phyloP scores from a whole-genome alignment of 2,113 vertebrate genomes.

The Pseudonaja textilis region DNA sequence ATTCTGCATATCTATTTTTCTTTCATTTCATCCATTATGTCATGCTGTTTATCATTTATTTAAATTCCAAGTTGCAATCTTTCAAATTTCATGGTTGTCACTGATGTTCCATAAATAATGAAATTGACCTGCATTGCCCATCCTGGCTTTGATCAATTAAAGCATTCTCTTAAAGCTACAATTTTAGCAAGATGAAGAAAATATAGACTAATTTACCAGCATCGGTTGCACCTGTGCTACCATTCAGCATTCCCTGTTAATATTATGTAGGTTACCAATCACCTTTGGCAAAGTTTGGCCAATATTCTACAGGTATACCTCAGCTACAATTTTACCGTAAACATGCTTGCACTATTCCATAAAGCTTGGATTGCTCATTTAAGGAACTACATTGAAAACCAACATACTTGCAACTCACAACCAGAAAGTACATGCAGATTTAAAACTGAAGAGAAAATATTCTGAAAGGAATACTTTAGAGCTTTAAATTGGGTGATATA shows the following conservation, averaged over 20 bases:
- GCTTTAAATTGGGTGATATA: neutral
- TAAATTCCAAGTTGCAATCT: neutral
- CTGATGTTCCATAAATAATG: neutral
- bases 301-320: neutral
- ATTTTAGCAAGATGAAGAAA: neutral
- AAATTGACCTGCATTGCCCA: neutral
- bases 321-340: neutral
- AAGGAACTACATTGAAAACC: neutral
- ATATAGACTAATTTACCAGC: neutral
- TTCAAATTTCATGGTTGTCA: neutral
- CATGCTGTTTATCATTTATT: neutral
- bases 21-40: neutral
- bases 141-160: neutral
- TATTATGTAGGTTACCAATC: neutral
- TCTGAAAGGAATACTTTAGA: neutral
- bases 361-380: neutral
- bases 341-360: neutral
- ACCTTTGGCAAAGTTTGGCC: neutral
- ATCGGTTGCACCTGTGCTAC: neutral
- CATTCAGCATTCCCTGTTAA: neutral
- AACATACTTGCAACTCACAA: neutral
- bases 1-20: neutral
- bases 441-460: neutral
- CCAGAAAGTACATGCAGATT: neutral
- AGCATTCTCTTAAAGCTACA: neutral